These are phyloP conservation scores for Syngnathus scovelli DNA, from an alignment of 2,113 vertebrate species.

Conservation along the genomic window DNA sequence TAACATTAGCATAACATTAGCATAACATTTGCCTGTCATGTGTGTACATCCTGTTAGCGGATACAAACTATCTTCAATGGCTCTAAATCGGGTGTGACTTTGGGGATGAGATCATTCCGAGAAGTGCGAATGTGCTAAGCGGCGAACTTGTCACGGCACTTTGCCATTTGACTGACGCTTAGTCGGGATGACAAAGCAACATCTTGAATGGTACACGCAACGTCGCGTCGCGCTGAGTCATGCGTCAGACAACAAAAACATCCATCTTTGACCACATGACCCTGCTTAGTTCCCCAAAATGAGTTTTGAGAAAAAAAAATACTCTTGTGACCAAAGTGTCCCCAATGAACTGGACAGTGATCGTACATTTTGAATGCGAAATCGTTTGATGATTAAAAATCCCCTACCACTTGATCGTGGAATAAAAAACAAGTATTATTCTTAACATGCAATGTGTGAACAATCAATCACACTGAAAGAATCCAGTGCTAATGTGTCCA, in stretches of 20 bases:
- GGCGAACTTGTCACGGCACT: background rate
- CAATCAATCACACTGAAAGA: background rate
- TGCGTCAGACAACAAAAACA: background rate
- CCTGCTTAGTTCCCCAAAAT: background rate
- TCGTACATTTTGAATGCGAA: too few species aligned
- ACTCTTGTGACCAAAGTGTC: too few species aligned
- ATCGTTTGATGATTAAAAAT: too few species aligned
- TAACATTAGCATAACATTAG: too few species aligned
- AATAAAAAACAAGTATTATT: background rate
- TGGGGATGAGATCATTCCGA: background rate
- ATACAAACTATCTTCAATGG: too few species aligned
- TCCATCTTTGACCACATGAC: constrained; percentile 1
- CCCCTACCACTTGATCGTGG: background rate
- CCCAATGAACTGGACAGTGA: too few species aligned
- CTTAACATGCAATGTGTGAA: background rate
- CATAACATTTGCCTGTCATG: background rate
- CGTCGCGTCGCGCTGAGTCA: too few species aligned
- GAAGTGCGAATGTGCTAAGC: background rate
- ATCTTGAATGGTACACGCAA: background rate
- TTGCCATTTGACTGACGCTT: constrained; percentile 3
- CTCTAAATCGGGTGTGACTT: background rate
- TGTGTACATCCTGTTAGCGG: background rate
- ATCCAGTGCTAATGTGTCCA: background rate
- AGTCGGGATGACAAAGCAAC: constrained; percentile 29
- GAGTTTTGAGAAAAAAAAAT: background rate